phyloP scores from a whole-genome alignment of 2,888 invertebrate species.

The Agonopterix arenella region DNA sequence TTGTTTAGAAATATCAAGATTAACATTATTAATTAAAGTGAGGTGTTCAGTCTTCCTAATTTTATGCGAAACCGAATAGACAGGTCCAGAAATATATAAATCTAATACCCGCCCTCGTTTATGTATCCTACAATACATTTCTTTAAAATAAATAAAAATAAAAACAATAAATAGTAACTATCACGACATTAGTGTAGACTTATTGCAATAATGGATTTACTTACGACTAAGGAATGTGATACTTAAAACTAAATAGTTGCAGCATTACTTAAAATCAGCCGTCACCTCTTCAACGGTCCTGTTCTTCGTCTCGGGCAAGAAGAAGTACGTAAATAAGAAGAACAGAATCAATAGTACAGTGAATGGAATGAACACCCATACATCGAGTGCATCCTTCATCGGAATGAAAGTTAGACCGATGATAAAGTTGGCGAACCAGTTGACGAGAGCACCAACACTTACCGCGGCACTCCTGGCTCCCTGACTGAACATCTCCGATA shows the following conservation, averaged over 20 bases:
- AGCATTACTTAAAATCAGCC: constrained; percentile 60
- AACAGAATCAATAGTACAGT: constrained; percentile 61
- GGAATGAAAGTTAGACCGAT: constrained; percentile 65
- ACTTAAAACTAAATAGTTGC: constrained; percentile 16
- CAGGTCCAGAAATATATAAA: constrained; percentile 9
- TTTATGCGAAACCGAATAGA: constrained; percentile 33
- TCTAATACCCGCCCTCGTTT: background rate
- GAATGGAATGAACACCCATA: constrained; percentile 66
- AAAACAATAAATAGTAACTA: constrained; percentile 28
- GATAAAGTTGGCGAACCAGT: constrained; percentile 73
- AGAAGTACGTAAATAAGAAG: constrained; percentile 64
- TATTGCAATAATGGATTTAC: constrained; percentile 36
- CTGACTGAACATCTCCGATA: constrained; percentile 69
- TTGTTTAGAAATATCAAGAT: constrained; percentile 38
- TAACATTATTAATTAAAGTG: constrained; percentile 23
- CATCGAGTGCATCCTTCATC: constrained; percentile 47
- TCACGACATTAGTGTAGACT: constrained; percentile 46
- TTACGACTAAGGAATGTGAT: constrained; percentile 43
- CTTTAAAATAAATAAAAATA: constrained; percentile 4
- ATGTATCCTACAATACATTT: background rate
- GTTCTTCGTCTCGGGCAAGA: constrained; percentile 71
- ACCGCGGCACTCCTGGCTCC: constrained; percentile 68
- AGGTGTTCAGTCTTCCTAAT: constrained; percentile 56
- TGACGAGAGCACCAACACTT: constrained; percentile 66
- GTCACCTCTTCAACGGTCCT: constrained; percentile 70